Conservation (phyloP, 1,140 invertebrate species). For the Drosophila lacteicornis region DNA sequence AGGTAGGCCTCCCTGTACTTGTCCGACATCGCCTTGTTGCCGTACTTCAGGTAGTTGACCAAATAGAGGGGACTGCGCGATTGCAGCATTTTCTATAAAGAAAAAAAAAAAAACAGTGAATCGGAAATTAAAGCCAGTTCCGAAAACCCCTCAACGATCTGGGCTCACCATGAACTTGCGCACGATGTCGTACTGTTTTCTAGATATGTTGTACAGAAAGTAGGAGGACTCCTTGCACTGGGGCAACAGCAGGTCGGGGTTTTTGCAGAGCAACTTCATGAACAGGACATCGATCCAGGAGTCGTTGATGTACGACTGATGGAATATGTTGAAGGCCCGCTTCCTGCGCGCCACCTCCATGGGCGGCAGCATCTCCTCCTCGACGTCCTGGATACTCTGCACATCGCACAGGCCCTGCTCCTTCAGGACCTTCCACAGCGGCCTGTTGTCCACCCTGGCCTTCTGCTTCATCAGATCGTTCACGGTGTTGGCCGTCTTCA, state of each 20-base stretch:
- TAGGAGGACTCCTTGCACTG: slow-evolving; percentile 64
- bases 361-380: slow-evolving; percentile 63
- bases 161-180: slow-evolving; percentile 60
- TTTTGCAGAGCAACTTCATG: slow-evolving; percentile 62
- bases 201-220: slow-evolving; percentile 25
- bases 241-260: slow-evolving; percentile 55
- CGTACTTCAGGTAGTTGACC: slow-evolving; percentile 59
- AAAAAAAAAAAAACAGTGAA: neutral
- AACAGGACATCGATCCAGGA: slow-evolving; percentile 77
- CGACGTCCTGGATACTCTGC: slow-evolving; percentile 62
- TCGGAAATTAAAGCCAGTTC: neutral
- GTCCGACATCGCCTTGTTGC: slow-evolving; percentile 63
- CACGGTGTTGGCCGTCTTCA: slow-evolving; percentile 41
- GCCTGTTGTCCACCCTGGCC: slow-evolving; percentile 47
- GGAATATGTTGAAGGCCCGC: slow-evolving; percentile 74
- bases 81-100: slow-evolving; percentile 77
- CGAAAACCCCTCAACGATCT: neutral
- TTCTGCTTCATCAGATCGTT: slow-evolving; percentile 45
- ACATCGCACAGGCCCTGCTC: slow-evolving; percentile 76
- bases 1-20: slow-evolving; percentile 62
- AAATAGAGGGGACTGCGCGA: slow-evolving; percentile 69
- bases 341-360: slow-evolving; percentile 66
- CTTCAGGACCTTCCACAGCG: slow-evolving; percentile 72
- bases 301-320: slow-evolving; percentile 74
- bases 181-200: slow-evolving; percentile 70